Percentiles rank a stretch among this genome's conserved stretches.
These are phyloP conservation scores for Phycodurus eques DNA, from an alignment of 2,113 vertebrate genomes.

Conservation along the genomic window DNA sequence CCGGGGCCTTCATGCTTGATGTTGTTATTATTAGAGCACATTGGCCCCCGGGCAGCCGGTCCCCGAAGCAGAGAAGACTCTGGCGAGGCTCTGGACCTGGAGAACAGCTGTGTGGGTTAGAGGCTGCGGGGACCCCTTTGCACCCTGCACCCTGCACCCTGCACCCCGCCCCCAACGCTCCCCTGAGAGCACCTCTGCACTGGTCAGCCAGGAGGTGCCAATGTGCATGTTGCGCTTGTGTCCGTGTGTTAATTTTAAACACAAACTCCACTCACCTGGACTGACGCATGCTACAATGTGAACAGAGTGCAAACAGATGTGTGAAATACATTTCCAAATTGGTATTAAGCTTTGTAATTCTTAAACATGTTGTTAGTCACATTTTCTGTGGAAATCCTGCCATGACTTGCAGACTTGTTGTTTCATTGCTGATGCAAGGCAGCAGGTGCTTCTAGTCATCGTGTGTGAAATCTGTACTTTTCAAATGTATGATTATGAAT, in stretches of 20 bases:
- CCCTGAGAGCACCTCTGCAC: slow-evolving; percentile 54
- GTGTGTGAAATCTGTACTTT: neutral
- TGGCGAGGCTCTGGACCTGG: slow-evolving; percentile 71
- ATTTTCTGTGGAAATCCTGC: neutral
- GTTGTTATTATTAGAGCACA: slow-evolving; percentile 89
- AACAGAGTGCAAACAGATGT: neutral
- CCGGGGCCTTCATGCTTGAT: slow-evolving; percentile 80
- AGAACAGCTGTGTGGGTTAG: slow-evolving; percentile 75
- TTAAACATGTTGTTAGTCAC: neutral
- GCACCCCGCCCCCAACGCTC: slow-evolving; percentile 3
- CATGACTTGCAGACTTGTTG: neutral
- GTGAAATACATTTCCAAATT: neutral
- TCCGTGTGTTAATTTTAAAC: neutral
- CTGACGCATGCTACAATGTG: neutral
- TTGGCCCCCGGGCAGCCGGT: slow-evolving; percentile 81
- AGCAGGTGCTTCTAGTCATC: slow-evolving; percentile 21
- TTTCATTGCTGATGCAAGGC: neutral
- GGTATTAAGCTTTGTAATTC: neutral
- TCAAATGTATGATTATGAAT: no score
- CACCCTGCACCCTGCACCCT: slow-evolving; percentile 1
- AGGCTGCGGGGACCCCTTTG: slow-evolving; percentile 52
- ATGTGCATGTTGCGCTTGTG: slow-evolving; percentile 11
- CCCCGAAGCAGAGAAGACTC: slow-evolving; percentile 71
- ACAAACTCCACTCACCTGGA: slow-evolving; percentile 15
- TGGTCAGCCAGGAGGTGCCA: slow-evolving; percentile 43